phyloP scores from a whole-genome alignment of 2,113 vertebrate species.

The Sylvicapra grimmia region DNA sequence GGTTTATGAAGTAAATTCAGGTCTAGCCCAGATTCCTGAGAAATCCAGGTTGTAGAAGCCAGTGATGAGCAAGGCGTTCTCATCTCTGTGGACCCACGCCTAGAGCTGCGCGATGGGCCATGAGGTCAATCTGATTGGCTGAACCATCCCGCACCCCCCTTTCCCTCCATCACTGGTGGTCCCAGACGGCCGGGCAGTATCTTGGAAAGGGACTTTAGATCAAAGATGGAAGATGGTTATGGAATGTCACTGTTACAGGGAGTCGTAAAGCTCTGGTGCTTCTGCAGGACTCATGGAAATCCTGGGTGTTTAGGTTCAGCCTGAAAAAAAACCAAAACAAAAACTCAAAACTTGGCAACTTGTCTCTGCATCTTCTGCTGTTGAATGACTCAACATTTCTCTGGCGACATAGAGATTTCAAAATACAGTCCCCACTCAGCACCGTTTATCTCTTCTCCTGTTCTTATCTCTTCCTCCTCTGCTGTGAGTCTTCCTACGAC shows the following conservation, averaged over 20 bases:
- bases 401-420: background rate
- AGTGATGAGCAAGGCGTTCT: background rate
- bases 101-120: rapidly evolving
- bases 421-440: background rate
- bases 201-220: background rate
- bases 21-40: background rate
- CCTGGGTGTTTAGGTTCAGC: background rate
- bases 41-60: slow-evolving; percentile 28
- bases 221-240: background rate
- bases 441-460: background rate
- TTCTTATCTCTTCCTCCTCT: background rate
- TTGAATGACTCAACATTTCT: background rate
- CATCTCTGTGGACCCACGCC: background rate
- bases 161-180: rapidly evolving
- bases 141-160: rapidly evolving
- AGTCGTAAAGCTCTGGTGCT: background rate
- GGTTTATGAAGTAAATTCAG: slow-evolving; percentile 2
- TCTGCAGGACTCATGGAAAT: background rate
- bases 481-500: background rate
- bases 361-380: background rate
- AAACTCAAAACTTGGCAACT: background rate
- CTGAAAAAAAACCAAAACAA: background rate
- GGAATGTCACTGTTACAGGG: background rate
- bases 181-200: rapidly evolving
- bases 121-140: background rate